Evolutionary conservation across 2,888 invertebrate genomes (phyloP), one percentile per base, ranked within the genome.

Genomic region (Synanthedon andrenaeformis): DNA sequence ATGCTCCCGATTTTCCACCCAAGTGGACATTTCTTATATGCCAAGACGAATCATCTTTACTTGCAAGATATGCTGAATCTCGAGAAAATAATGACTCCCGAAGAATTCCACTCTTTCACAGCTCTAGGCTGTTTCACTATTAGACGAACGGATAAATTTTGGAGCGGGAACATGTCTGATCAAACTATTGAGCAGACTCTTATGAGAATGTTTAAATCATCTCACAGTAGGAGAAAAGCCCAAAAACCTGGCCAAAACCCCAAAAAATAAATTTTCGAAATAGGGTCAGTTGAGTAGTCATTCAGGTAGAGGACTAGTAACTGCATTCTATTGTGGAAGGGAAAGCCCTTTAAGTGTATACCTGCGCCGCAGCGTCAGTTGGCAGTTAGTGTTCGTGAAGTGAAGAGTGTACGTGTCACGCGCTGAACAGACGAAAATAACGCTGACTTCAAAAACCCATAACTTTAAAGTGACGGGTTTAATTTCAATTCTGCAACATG

Each of bases 1-100:
- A 74, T 72, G 69, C 64, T 76, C 28, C 70, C 71, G n/a, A n/a
- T n/a, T 68, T 75, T 72, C 60, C 67, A 75, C 56, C 69, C 71
- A 8, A 41, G 52, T 58, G 69, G 68, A 54, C 72, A 70, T 55
- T 70, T 68, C 55, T 41, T 56, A 35, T 72, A 73, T 62, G 65
- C 67, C 11, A 67, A 65, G 57, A 56, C 53, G n/a, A 53, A 52
- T 3, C 28, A 53, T 10, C 50, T 60, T 13, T 60, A 58, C 35
- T 13, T 67, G 55, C 62, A 65, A 58, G 64, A 57, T 60, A 51
- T 58, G 59, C n/a, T 53, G 3, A 8, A 56, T 23, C 59, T 73
- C 51, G 42, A 58, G 52, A 17, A 54, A 11, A 52, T 49, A 53
- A 66, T 65, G 62, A 5, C 54, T 42, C 19, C 52, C 0, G 17